Conservation (phyloP, 2,888 invertebrate genomes). For the Parnassius apollo region DNA sequence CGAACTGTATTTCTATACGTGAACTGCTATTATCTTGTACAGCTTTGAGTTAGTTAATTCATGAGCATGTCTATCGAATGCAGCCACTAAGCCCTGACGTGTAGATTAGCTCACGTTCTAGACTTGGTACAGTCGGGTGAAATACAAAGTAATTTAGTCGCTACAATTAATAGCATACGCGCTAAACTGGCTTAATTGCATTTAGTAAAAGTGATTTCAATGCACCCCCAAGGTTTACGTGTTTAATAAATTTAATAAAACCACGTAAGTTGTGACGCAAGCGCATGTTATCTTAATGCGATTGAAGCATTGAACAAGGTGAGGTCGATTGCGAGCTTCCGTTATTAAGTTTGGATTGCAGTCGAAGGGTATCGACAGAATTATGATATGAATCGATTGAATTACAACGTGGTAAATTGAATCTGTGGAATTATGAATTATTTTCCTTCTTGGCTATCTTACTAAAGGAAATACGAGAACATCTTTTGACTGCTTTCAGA, state of each 20-base stretch:
- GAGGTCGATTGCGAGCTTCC: neutral
- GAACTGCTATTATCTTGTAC: neutral
- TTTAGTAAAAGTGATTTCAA: too few relatives aligned
- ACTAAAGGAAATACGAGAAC: neutral
- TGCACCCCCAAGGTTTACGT: too few relatives aligned
- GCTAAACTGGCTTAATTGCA: neutral
- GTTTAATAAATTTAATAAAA: neutral
- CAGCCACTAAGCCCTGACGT: slow-evolving; percentile 10
- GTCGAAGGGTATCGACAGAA: neutral
- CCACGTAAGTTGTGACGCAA: neutral
- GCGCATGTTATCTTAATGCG: neutral
- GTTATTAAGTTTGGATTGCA: neutral
- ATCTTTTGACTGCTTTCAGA: neutral
- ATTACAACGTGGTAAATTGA: neutral
- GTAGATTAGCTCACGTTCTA: slow-evolving; percentile 11
- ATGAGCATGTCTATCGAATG: slow-evolving; percentile 9
- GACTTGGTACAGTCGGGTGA: neutral
- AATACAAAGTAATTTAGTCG: neutral
- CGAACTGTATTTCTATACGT: neutral
- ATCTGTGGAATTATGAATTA: too few relatives aligned
- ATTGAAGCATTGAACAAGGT: neutral
- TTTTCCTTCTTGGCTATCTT: too few relatives aligned
- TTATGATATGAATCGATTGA: neutral
- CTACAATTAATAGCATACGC: neutral
- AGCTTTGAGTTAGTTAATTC: slow-evolving; percentile 9